These are phyloP conservation scores for Idaea biselata DNA, from an alignment of 2,888 invertebrate species.

Conservation along the genomic window DNA sequence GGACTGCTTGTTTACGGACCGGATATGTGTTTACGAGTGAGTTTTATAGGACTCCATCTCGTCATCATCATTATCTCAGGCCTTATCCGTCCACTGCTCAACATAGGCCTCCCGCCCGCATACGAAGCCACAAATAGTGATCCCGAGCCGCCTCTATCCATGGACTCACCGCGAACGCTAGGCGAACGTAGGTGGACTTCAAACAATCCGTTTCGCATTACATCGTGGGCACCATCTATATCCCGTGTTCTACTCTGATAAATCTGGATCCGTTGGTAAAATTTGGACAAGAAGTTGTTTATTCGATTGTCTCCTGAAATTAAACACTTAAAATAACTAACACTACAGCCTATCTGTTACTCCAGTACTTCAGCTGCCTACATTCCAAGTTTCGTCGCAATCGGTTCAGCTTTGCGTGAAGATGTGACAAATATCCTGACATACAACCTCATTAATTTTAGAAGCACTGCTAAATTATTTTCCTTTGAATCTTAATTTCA, in stretches of 20 bases:
- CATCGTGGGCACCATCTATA: neutral
- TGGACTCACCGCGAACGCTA: neutral
- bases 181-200: neutral
- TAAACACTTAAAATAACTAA: neutral
- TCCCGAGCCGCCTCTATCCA: neutral
- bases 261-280: too few species aligned
- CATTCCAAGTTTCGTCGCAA: too few species aligned
- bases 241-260: neutral
- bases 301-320: neutral
- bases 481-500: constrained; percentile 21
- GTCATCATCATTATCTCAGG: neutral
- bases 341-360: too few species aligned
- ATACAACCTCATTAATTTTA: neutral
- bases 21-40: constrained; percentile 58
- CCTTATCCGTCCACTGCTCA: constrained; percentile 4
- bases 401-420: too few species aligned
- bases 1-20: constrained; percentile 69
- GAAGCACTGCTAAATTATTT: neutral
- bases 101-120: neutral
- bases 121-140: neutral
- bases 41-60: constrained; percentile 16
- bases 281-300: too few species aligned
- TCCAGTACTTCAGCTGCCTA: too few species aligned
- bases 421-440: neutral
- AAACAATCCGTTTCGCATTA: neutral